Conservation (phyloP, 2,797 vertebrate species). For the Otolemur crassicaudatus region DNA sequence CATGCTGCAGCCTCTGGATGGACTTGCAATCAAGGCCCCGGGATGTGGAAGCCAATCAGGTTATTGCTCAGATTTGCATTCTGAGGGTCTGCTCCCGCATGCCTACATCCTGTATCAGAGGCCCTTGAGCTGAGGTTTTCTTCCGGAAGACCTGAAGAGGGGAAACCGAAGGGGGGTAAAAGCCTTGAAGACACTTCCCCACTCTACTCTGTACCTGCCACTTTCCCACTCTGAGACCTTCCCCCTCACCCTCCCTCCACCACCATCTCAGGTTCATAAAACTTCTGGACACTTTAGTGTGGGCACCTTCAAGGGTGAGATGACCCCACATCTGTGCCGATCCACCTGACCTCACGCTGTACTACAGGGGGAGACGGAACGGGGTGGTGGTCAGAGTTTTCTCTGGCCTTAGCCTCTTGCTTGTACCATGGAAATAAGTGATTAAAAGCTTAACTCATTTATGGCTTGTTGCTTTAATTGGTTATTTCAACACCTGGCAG, state of each 20-base stretch:
- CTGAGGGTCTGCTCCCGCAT: not conserved
- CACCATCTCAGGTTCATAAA: not conserved
- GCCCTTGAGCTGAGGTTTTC: not conserved
- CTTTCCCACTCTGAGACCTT: not conserved
- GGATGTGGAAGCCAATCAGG: not conserved
- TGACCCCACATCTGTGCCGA: not conserved
- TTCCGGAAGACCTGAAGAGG: too few relatives aligned
- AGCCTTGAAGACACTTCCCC: not conserved
- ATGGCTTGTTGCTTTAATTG: not conserved
- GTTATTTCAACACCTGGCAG: not conserved
- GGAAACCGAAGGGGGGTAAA: not conserved
- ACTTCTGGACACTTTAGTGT: not conserved
- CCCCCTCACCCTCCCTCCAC: not conserved
- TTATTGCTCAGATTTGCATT: not conserved
- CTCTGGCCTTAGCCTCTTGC: not conserved
- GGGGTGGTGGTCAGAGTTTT: not conserved
- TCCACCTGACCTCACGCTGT: not conserved
- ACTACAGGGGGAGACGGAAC: not conserved
- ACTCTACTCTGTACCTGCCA: not conserved
- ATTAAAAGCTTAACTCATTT: not conserved
- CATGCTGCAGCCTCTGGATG: not conserved
- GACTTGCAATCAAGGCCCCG: not conserved
- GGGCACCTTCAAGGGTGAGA: not conserved
- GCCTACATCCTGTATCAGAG: not conserved
- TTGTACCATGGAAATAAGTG: not conserved